phyloP scores from a whole-genome alignment of 2,113 vertebrate genomes.

The Tinamus guttatus region DNA sequence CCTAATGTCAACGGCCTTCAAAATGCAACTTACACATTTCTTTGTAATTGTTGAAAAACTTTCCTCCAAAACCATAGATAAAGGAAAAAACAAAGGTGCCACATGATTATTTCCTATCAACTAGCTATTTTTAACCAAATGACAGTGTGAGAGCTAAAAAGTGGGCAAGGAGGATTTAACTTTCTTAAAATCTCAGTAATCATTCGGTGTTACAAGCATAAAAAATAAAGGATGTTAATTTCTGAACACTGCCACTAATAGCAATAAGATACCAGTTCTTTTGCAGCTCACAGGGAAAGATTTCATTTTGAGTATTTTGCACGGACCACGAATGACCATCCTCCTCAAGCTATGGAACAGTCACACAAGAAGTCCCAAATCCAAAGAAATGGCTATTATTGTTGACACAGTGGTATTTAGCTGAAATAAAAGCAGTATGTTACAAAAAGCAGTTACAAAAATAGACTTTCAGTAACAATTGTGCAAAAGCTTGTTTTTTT shows the following conservation, averaged over 20 bases:
- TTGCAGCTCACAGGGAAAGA: neutral
- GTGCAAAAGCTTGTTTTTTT: neutral
- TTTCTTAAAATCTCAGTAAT: neutral
- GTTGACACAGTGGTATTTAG: neutral
- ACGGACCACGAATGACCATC: neutral
- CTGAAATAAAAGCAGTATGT: neutral
- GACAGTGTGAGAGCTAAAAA: neutral
- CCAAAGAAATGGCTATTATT: neutral
- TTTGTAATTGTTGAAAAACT: neutral
- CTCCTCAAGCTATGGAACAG: neutral
- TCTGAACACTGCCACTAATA: neutral
- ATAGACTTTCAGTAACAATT: neutral
- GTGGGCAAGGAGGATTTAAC: neutral
- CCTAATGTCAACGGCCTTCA: neutral
- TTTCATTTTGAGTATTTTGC: neutral
- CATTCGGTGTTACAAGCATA: neutral
- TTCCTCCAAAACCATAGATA: neutral
- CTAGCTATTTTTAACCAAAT: neutral
- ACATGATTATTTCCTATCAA: neutral
- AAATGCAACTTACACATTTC: neutral
- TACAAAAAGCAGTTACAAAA: neutral
- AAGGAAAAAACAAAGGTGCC: neutral
- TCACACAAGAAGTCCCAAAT: neutral
- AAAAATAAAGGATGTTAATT: neutral
- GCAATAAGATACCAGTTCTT: neutral